Evolutionary conservation across 2,113 vertebrate genomes (phyloP).

Genomic region (Pyrgilauda ruficollis): DNA sequence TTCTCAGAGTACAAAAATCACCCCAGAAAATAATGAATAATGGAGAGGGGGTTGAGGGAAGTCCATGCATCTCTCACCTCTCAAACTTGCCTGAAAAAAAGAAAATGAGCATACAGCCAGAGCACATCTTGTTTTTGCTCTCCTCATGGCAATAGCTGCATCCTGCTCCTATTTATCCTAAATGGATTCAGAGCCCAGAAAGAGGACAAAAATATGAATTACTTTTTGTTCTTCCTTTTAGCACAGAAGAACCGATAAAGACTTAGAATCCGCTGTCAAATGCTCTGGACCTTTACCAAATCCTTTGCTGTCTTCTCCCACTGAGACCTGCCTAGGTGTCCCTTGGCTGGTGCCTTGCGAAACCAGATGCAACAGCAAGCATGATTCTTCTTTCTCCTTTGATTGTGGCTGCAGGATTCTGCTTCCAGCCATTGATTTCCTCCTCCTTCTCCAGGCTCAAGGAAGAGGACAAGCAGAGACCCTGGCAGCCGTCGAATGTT

Average conservation of each 20-base stretch:
- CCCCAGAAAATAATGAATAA: neutral
- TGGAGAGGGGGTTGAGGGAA: neutral
- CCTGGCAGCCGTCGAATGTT: accelerated
- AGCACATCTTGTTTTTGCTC: neutral
- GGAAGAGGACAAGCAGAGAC: neutral
- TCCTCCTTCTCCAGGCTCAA: neutral
- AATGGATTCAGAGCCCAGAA: neutral
- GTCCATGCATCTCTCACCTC: neutral
- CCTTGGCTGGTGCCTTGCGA: neutral
- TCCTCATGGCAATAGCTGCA: neutral
- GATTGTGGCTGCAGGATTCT: neutral
- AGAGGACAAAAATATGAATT: neutral
- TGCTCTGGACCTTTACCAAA: neutral
- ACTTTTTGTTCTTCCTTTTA: neutral
- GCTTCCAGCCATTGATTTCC: neutral
- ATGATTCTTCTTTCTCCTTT: neutral
- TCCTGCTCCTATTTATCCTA: neutral
- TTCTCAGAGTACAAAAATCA: neutral
- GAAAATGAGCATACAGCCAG: neutral
- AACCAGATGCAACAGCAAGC: neutral
- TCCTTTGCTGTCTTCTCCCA: neutral
- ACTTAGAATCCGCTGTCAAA: neutral
- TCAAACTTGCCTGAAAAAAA: neutral
- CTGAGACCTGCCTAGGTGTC: neutral
- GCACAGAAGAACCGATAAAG: neutral